Evolutionary conservation across 2,888 invertebrate genomes (phyloP), one percentile per base, ranked within the genome.

Genomic region (Eutolmus rufibarbis): DNA sequence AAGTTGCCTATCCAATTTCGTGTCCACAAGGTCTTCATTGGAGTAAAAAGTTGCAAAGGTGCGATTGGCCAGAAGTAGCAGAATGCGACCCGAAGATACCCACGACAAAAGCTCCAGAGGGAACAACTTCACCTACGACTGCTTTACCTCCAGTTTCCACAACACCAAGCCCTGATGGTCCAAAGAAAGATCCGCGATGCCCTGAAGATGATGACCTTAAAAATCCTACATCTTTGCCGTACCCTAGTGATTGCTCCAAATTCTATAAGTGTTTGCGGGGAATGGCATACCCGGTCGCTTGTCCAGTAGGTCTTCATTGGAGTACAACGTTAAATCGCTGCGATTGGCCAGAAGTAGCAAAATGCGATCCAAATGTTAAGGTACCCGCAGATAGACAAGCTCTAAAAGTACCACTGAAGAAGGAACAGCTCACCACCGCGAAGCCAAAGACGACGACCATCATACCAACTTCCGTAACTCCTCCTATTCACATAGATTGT

Each of bases 41-140:
- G 87, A 89, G 91, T 86, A 90, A 90, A 76, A 3, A 14, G 5
- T 88, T 89, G 0, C 89, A 89, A 46, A 76, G 1, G 1, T 91
- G 91, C 14, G 89, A 90, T 87, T 91, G 88, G 23, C 90, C 90
- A 57, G 87, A 89, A 81, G 87, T 89, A 14, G 91, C 91, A 31
- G 90, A 90, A 51, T 91, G 91, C 43, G 88, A 37, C 9, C 19
- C 46, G 23, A 86, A 9, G n/a, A 28, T 28, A 2, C 16, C 86
- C 28, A 31, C 87, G 1, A 77, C 87, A 5, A 37, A 86, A 66
- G 19, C 1, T 34, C 57, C 77, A 57, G 31, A 77, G 7, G 28
- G 37, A 40, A 14, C 40, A 77, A 31, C 7, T n/a, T n/a, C 31
- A 1, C 51, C 34, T 31, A 2, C 28, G 1, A 66, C 87, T 14